Evolutionary conservation across 2,113 vertebrate species (phyloP).

Genomic region (Recurvirostra avosetta): DNA sequence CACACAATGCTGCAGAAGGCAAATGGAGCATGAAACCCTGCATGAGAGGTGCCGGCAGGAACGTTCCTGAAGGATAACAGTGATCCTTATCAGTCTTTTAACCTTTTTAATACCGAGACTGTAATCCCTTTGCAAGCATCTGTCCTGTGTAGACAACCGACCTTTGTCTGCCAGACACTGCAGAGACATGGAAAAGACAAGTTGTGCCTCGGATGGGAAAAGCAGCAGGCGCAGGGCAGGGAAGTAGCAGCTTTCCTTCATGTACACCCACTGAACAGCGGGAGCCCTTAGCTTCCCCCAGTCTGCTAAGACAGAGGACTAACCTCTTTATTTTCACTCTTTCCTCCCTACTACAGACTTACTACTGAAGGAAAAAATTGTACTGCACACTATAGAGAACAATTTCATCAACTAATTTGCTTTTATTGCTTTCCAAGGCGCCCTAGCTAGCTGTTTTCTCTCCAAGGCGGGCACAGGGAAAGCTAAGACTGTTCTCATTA

Average conservation of each 20-base stretch:
- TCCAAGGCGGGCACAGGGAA: background rate
- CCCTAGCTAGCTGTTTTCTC: background rate
- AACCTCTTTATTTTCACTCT: background rate
- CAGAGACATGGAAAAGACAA: background rate
- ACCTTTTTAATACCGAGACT: background rate
- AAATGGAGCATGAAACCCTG: background rate
- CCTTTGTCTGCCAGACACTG: background rate
- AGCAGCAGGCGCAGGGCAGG: background rate
- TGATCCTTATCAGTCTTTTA: background rate
- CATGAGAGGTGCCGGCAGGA: background rate
- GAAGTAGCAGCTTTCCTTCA: background rate
- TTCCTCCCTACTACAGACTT: background rate
- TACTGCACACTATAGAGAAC: background rate
- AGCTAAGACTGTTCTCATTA: background rate
- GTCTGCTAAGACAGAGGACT: background rate
- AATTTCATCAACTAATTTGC: conserved; percentile 15
- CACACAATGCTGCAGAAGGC: rapidly evolving
- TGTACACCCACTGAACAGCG: background rate
- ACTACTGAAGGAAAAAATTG: background rate
- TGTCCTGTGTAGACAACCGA: background rate
- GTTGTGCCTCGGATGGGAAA: background rate
- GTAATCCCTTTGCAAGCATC: background rate
- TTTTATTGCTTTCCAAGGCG: conserved; percentile 26
- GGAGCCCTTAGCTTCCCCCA: background rate
- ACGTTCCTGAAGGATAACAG: background rate